Base-by-base conservation (phyloP, 2,113 vertebrate species). In the Dicrurus megarhynchus region DNA sequence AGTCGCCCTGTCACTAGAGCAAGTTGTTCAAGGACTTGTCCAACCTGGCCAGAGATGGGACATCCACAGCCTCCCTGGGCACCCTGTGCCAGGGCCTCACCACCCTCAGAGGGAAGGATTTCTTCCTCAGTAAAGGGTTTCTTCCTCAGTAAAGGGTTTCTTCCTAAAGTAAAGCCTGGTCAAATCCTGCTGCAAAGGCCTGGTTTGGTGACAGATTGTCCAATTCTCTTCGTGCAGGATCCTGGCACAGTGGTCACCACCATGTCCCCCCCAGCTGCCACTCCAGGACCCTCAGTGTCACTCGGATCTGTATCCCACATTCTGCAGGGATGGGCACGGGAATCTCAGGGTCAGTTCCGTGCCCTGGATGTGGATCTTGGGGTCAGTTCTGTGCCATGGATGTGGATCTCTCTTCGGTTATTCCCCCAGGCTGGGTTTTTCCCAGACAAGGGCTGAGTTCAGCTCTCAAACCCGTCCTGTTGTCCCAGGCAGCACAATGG, bases 311-410 rank as follows among this genome's bases (percentile, higher is more conserved):
- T 0, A 7, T 22, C 21, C 41, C 21, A 9, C 1, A 1, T 14
- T 41, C n/a, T 44, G 32, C 64, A 46, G n/a, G 0, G 2, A 30
- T 4, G 5, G n/a, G 13, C 39, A 53, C 0, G 0, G 1, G 19
- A 14, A 4, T 60, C 21, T 70, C 27, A 7, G 59, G 44, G 47
- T 4, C 10, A 12, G 13, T 42, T 56, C 12, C 27, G 28, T 7
- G 37, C 52, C 12, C 1, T 24, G 14, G 37, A 14, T 42, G 2
- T 16, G 39, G 24, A 3, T 56, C 30, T 71, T 22, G 6, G 59
- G 30, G 46, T 7, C 9, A 10, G 13, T 49, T 50, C 23, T 32
- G 33, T 9, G 53, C 59, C 12, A 1, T 12, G 24, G n/a, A 21
- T n/a, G 1, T 9, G 39, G 19, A 12, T 26, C 11, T 76, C 56